Conservation (phyloP, 2,113 vertebrate species). For the Oreochromis aureus region DNA sequence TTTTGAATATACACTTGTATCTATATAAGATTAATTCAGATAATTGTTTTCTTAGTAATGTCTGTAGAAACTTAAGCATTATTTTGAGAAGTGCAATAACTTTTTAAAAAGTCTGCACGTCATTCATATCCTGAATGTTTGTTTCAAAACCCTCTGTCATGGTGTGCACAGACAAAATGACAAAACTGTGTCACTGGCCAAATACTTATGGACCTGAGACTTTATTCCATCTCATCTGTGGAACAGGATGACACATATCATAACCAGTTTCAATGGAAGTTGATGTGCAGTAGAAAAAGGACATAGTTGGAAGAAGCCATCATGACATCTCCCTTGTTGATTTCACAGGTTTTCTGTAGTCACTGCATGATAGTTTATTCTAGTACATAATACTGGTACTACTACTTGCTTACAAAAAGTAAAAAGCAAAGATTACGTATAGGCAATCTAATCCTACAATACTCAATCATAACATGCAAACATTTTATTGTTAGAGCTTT, state of each 20-base stretch:
- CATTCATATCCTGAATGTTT: not conserved
- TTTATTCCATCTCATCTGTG: rapidly evolving
- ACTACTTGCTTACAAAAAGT: not conserved
- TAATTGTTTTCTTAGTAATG: not conserved
- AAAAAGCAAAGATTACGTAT: not conserved
- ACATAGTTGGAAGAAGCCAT: not conserved
- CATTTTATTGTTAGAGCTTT: not conserved
- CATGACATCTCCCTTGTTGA: not conserved
- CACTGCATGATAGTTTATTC: rapidly evolving
- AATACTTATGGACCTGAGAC: not conserved
- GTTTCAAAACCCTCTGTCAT: not conserved
- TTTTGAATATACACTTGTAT: not conserved
- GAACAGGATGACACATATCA: rapidly evolving
- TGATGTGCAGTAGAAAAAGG: not conserved
- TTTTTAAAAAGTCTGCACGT: not conserved
- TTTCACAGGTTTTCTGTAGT: not conserved
- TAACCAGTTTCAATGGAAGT: rapidly evolving
- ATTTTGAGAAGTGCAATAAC: not conserved
- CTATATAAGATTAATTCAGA: rapidly evolving
- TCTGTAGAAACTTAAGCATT: not conserved
- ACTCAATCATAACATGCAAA: not conserved
- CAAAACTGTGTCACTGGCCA: not conserved
- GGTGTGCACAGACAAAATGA: not conserved
- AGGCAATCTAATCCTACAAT: not conserved
- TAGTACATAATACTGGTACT: rapidly evolving